phyloP scores from a whole-genome alignment of 2,797 vertebrate genomes.

The Phataginus tetradactyla region DNA sequence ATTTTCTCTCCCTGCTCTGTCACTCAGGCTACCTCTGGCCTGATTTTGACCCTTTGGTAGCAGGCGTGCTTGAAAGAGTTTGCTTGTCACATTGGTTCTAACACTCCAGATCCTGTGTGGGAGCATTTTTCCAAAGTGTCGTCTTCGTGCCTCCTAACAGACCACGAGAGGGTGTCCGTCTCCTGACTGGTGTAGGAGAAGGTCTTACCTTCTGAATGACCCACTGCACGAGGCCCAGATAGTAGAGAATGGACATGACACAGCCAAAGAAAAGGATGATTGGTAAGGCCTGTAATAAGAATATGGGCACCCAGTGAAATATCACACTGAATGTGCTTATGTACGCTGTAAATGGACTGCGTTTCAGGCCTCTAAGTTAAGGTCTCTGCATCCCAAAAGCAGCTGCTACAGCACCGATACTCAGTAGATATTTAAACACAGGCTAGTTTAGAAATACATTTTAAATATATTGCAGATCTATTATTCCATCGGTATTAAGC shows the following conservation, averaged over 20 bases:
- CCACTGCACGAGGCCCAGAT: slow-evolving; percentile 95
- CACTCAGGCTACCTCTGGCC: background rate
- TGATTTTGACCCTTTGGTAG: background rate
- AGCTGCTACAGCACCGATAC: background rate
- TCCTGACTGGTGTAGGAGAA: background rate
- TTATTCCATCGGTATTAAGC: background rate
- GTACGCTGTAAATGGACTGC: background rate
- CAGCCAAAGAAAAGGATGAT: slow-evolving; percentile 97
- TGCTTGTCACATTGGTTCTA: slow-evolving; percentile 4
- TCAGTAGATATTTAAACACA: slow-evolving; percentile 25
- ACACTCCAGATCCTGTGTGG: background rate
- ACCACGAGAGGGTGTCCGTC: background rate
- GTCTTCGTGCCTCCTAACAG: background rate
- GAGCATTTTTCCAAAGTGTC: background rate
- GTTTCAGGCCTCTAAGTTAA: background rate
- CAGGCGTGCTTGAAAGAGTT: background rate
- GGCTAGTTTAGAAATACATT: slow-evolving; percentile 39
- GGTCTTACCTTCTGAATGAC: slow-evolving; percentile 93
- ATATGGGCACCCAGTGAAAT: background rate
- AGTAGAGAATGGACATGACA: slow-evolving; percentile 96
- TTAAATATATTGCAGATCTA: background rate
- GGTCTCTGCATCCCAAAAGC: background rate
- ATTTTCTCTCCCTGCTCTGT: background rate
- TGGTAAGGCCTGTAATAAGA: slow-evolving; percentile 89
- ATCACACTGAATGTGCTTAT: too few relatives aligned